These are phyloP conservation scores for Parazoanthus atlanticus DNA, from an alignment of 92 coral and sea anemone species.

Conservation along the genomic window DNA sequence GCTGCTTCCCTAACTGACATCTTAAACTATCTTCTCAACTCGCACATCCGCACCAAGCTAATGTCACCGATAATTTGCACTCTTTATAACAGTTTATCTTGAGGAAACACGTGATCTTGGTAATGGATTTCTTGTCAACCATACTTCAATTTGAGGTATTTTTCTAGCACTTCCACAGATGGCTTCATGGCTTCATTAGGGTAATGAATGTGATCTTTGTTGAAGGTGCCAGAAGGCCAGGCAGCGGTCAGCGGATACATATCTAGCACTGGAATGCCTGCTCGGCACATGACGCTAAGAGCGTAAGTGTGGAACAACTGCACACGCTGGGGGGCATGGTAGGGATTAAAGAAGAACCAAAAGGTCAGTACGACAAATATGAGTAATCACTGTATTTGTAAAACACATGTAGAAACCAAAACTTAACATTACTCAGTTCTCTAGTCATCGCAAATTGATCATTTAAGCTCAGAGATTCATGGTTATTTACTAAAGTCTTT, in stretches of 20 bases:
- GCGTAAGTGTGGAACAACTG: conserved; percentile 61
- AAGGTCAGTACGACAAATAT: not conserved
- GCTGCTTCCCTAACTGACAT: no score
- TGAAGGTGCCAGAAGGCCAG: conserved; percentile 64
- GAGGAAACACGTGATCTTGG: not conserved
- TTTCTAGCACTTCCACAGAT: conserved; percentile 53
- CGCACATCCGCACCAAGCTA: not conserved
- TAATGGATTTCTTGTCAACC: not conserved
- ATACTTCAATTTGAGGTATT: conserved; percentile 22
- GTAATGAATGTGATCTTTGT: conserved; percentile 60
- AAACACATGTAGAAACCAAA: not conserved
- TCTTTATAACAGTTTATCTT: not conserved
- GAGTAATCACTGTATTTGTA: not conserved
- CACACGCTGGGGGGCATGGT: conserved; percentile 46
- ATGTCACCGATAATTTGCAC: not conserved
- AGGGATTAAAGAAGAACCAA: not conserved
- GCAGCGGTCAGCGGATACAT: conserved; percentile 67
- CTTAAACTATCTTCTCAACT: no score
- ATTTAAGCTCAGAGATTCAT: no score
- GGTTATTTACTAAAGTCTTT: no score
- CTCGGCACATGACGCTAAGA: conserved; percentile 57
- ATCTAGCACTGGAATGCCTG: conserved; percentile 60
- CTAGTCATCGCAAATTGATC: no score
- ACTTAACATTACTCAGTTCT: not conserved
- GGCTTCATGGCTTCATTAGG: conserved; percentile 55